Percentiles rank a stretch among this genome's conserved stretches.
Evolutionary conservation across 1,140 invertebrate species (phyloP).

Genomic region (Himalopsyche phryganea): DNA sequence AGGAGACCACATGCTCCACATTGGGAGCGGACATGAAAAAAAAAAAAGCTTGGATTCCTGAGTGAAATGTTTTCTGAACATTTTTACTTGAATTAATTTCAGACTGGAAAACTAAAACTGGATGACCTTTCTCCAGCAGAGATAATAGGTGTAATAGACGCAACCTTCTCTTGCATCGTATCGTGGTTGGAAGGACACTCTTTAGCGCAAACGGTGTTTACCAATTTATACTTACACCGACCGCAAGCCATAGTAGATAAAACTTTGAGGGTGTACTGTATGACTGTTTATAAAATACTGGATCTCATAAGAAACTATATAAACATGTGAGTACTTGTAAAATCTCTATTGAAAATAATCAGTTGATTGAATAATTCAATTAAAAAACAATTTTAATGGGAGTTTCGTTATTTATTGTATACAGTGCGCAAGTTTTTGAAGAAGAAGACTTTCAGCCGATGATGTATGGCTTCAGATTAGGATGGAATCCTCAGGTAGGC

Average conservation of each 20-base stretch:
- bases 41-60: no score
- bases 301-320: constrained; percentile 89
- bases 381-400: no score
- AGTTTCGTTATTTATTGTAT: constrained; percentile 14
- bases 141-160: constrained; percentile 88
- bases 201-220: constrained; percentile 94
- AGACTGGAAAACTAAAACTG: constrained; percentile 77
- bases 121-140: constrained; percentile 68
- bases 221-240: constrained; percentile 92
- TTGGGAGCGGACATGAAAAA: no score
- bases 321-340: constrained; percentile 62
- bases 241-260: constrained; percentile 82
- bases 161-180: constrained; percentile 86
- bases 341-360: constrained; percentile 5
- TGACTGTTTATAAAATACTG: constrained; percentile 85
- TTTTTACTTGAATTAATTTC: no score
- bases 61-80: no score
- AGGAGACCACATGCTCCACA: no score
- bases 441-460: constrained; percentile 96
- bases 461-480: constrained; percentile 87
- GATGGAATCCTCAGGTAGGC: constrained; percentile 50
- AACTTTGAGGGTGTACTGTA: constrained; percentile 80
- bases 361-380: no score
- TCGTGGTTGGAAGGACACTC: constrained; percentile 95
- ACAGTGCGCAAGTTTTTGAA: constrained; percentile 79